Conservation (phyloP, 2,888 invertebrate species). For the Ctenicera cuprea region DNA sequence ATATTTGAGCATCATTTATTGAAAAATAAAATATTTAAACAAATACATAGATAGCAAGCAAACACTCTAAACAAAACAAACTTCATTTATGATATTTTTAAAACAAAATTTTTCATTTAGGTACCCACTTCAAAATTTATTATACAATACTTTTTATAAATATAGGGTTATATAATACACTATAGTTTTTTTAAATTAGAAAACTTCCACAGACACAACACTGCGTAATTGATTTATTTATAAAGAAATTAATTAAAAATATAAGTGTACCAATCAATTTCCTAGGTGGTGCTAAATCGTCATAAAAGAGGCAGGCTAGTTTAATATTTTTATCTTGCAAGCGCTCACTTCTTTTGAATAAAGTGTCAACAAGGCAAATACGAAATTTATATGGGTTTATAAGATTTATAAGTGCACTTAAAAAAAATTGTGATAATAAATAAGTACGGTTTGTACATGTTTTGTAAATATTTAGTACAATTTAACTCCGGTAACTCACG, state of each 20-base stretch:
- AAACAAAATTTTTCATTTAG: constrained; percentile 17
- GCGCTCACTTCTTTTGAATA: constrained; percentile 32
- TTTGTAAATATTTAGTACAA: constrained; percentile 37
- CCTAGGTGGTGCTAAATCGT: constrained; percentile 5
- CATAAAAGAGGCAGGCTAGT: constrained; percentile 14
- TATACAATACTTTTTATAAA: constrained; percentile 32
- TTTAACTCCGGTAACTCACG: constrained; percentile 54
- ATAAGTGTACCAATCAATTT: constrained; percentile 47
- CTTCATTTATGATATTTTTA: constrained; percentile 14
- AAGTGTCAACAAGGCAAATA: constrained; percentile 36
- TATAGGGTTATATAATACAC: constrained; percentile 34
- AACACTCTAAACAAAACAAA: constrained; percentile 42
- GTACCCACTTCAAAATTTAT: constrained; percentile 35
- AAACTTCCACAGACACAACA: constrained; percentile 50
- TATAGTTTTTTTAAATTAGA: constrained; percentile 24
- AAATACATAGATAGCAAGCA: constrained; percentile 47
- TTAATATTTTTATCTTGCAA: constrained; percentile 45
- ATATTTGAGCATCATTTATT: constrained; percentile 52
- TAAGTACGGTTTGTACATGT: constrained; percentile 37
- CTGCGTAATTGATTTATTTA: constrained; percentile 67
- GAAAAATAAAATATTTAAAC: constrained; percentile 51
- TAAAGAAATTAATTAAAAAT: constrained; percentile 9
- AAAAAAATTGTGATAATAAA: constrained; percentile 61
- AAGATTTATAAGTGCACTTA: constrained; percentile 62
- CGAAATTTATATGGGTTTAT: constrained; percentile 30